Percentiles rank a stretch among this genome's conserved stretches.
Conservation (phyloP, 2,113 vertebrate species). For the Hepsetus odoe region DNA sequence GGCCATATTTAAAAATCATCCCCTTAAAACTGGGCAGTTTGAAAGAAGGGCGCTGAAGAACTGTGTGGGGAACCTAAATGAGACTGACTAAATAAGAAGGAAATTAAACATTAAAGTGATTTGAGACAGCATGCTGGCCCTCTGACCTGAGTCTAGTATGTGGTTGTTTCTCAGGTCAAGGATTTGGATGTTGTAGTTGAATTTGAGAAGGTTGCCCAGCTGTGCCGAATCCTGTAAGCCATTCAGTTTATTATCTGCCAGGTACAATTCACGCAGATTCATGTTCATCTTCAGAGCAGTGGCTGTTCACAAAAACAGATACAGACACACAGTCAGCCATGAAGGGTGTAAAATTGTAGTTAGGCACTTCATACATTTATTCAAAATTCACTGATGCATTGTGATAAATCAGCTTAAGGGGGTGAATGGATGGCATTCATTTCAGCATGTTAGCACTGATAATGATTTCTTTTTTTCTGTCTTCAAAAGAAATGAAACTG, state of each 20-base stretch:
- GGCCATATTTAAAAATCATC: too few species aligned
- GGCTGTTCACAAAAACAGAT: conserved; percentile 70
- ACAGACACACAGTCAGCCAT: neutral
- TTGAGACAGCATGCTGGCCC: rapidly evolving
- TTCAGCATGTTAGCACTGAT: too few species aligned
- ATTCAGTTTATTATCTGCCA: conserved; percentile 93
- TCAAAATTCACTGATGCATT: too few species aligned
- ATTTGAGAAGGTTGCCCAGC: conserved; percentile 92
- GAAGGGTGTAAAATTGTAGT: too few species aligned
- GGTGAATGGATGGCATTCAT: too few species aligned
- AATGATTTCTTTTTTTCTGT: too few species aligned
- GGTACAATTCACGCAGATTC: conserved; percentile 89
- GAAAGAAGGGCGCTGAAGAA: too few species aligned
- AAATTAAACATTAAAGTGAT: neutral
- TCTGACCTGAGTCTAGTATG: conserved; percentile 87
- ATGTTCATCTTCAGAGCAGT: conserved; percentile 96
- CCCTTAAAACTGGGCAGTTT: too few species aligned
- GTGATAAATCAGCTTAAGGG: too few species aligned
- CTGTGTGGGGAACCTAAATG: too few species aligned
- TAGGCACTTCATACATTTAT: neutral
- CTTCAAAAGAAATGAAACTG: too few species aligned
- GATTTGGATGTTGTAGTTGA: conserved; percentile 93
- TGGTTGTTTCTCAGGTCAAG: conserved; percentile 94
- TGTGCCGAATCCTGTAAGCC: conserved; percentile 93
- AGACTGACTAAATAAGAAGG: neutral